phyloP scores from a whole-genome alignment of 2,113 vertebrate genomes.

The Gracilinanus agilis region DNA sequence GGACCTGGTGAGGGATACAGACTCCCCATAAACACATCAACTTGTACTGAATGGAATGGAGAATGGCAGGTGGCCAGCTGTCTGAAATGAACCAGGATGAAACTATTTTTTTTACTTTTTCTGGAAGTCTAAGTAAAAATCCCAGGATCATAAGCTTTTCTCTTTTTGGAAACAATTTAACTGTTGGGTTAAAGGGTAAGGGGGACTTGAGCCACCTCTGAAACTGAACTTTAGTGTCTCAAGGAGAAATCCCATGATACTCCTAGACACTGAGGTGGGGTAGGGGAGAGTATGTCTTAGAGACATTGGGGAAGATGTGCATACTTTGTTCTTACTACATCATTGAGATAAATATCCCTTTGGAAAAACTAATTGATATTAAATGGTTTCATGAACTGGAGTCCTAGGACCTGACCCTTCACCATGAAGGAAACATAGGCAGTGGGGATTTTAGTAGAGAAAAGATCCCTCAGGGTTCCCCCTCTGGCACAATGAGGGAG shows the following conservation, averaged over 20 bases:
- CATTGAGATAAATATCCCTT: background rate
- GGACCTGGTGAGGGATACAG: background rate
- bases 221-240: background rate
- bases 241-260: background rate
- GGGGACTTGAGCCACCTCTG: background rate
- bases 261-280: background rate
- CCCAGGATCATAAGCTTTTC: background rate
- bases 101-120: background rate
- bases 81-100: background rate
- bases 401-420: background rate
- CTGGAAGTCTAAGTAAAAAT: background rate
- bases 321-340: background rate
- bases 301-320: background rate
- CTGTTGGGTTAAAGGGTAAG: background rate
- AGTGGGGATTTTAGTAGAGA: background rate
- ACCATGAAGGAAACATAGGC: background rate
- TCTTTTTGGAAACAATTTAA: background rate
- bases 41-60: background rate
- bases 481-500: background rate
- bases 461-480: background rate
- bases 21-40: background rate
- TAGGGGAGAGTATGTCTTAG: background rate
- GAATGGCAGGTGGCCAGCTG: background rate
- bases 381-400: background rate
- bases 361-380: background rate